Percentiles rank a stretch among this genome's conserved stretches.
Evolutionary conservation across 2,797 vertebrate species (phyloP).

Genomic region (Catamblyrhynchus diadema): DNA sequence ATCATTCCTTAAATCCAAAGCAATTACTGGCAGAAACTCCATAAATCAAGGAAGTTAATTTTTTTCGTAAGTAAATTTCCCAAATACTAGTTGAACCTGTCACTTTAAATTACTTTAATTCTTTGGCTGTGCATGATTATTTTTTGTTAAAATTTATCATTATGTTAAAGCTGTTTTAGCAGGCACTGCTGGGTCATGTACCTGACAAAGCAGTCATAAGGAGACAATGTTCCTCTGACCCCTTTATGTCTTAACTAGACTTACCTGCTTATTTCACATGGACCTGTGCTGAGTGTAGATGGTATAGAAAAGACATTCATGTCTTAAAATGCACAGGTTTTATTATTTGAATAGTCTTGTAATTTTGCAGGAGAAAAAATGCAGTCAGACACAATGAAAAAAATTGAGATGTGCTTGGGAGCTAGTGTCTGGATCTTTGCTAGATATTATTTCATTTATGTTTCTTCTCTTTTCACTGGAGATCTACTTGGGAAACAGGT

Average conservation of each 20-base stretch:
- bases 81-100: not conserved
- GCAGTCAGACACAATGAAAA: not conserved
- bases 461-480: not conserved
- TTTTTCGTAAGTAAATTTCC: not conserved
- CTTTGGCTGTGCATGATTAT: rapidly evolving
- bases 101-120: not conserved
- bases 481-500: not conserved
- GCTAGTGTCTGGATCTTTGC: not conserved
- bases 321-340: not conserved
- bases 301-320: not conserved
- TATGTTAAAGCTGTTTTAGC: not conserved
- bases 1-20: not conserved
- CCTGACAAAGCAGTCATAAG: not conserved
- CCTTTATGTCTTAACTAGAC: not conserved
- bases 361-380: rapidly evolving
- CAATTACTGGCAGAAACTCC: not conserved
- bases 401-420: not conserved
- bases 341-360: not conserved
- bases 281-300: not conserved
- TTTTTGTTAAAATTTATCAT: not conserved
- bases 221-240: not conserved
- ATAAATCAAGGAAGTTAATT: not conserved
- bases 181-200: not conserved
- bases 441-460: not conserved
- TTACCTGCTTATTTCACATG: not conserved